Evolutionary conservation across 1,140 invertebrate genomes (phyloP).

Genomic region (Ladona fulva): DNA sequence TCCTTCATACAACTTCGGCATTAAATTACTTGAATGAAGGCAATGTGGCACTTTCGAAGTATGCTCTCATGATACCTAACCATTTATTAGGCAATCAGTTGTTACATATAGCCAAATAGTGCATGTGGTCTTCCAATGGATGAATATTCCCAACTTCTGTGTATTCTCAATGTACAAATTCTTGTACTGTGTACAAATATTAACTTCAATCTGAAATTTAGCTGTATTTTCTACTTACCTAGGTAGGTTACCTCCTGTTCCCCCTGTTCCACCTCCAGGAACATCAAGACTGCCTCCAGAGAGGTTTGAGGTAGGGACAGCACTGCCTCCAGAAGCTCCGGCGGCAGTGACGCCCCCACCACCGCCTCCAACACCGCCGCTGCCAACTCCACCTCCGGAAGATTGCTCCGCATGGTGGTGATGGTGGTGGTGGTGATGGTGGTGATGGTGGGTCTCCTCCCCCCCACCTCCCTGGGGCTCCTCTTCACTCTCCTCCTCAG

Average conservation of each 20-base stretch:
- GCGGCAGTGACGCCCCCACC: slow-evolving; percentile 18
- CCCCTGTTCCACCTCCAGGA: slow-evolving; percentile 29
- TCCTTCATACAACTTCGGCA: no score
- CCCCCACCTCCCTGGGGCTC: slow-evolving; percentile 53
- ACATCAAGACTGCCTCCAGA: slow-evolving; percentile 34
- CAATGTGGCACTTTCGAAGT: no score
- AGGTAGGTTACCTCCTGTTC: background rate
- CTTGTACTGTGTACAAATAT: no score
- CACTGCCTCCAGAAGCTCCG: slow-evolving; percentile 25
- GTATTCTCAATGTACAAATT: no score
- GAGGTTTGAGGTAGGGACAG: slow-evolving; percentile 16
- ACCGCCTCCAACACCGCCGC: slow-evolving; percentile 18
- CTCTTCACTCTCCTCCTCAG: slow-evolving; percentile 79
- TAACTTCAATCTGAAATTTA: no score
- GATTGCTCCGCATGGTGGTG: slow-evolving; percentile 20
- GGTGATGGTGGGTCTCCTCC: slow-evolving; percentile 19
- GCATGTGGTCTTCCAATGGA: no score
- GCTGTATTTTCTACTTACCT: background rate
- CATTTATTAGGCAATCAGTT: no score
- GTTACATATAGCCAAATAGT: no score
- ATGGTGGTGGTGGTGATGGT: slow-evolving; percentile 29
- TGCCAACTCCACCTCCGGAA: slow-evolving; percentile 17
- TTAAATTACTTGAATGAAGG: no score
- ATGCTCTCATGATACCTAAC: no score
- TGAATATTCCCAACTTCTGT: no score